Percentiles rank a stretch among this genome's conserved stretches.
These are phyloP conservation scores for Electrona antarctica DNA, from an alignment of 2,113 vertebrate species.

Conservation along the genomic window DNA sequence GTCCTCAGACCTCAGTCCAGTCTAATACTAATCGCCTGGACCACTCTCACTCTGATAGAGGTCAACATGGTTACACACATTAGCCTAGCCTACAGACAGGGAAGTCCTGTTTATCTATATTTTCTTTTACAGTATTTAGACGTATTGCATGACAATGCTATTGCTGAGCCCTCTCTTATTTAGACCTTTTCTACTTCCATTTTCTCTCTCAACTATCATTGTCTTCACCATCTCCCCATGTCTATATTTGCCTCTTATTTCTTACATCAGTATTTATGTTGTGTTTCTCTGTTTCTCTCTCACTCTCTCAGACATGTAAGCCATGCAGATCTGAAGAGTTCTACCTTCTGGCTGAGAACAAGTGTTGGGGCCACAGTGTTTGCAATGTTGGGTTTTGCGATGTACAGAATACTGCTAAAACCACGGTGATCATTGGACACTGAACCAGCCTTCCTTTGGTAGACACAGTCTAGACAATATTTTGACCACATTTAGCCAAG, in stretches of 20 bases:
- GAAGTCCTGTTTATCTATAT: too few relatives aligned
- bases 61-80: too few relatives aligned
- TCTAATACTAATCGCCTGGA: too few relatives aligned
- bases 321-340: conserved; percentile 92
- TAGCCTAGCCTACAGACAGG: too few relatives aligned
- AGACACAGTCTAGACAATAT: background rate
- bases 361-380: conserved; percentile 94
- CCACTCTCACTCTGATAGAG: too few relatives aligned
- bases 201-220: background rate
- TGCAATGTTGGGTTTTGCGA: conserved; percentile 91
- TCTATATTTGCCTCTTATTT: background rate
- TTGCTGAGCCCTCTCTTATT: conserved; percentile 6
- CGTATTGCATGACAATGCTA: conserved; percentile 21
- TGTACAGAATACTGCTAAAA: conserved; percentile 92
- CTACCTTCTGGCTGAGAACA: conserved; percentile 92
- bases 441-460: too few relatives aligned
- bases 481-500: conserved; percentile 16
- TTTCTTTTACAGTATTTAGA: background rate
- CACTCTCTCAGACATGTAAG: conserved; percentile 85
- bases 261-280: background rate
- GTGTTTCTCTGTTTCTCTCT: background rate
- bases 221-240: conserved; percentile 38
- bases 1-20: too few relatives aligned
- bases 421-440: conserved; percentile 83
- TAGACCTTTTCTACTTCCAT: too few relatives aligned